Evolutionary conservation across 1,140 invertebrate species (phyloP), one percentile per base, ranked within the genome.

Genomic region (Macrobrachium nipponense): DNA sequence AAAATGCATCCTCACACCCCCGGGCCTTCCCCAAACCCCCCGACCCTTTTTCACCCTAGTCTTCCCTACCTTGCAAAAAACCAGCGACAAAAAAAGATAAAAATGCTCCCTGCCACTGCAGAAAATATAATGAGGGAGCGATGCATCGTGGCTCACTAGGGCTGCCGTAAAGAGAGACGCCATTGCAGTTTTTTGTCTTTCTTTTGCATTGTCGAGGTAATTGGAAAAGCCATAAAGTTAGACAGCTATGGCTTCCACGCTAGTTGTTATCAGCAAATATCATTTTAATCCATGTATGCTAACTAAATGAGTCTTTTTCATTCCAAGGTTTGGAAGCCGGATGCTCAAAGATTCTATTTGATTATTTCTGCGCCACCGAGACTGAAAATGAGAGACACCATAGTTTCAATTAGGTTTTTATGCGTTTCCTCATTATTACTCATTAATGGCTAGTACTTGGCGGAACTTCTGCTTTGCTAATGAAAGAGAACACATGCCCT

Each of bases 361-460:
- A 79, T 86, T 86, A 86, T 86, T 86, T 86, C 77, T 80, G 83
- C 83, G 60, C 77, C 83, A 73, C 77, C 80, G 83, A 80, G 83
- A 64, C 66, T 86, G 83, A 62, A 80, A 86, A 86, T 86, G 77
- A 86, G 83, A 86, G 80, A 73, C 66, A 75, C 83, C 77, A 80
- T 86, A 79, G 77, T 86, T 86, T 73, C 83, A 86, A 86, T 80
- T 80, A 75, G 75, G 18, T 27, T 66, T 79, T 85, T 70, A 72
- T 80, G 20, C 51, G 43, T 44, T n/a, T 51, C 51, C 58, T 10
- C 11, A 58, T 59, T 51, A 59, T 23, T 73, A 73, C 80, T 60
- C 80, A 72, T 80, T 61, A 61, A 59, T 78, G 11, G 66, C 11
- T 68, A 59, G 64, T 68, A 11, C 17, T 17, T 18, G 18, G 18